A percentile compares a stretch with the other conserved stretches of the same genome.
phyloP scores from a whole-genome alignment of 23 tunicate genomes.

The Styela plicata region DNA sequence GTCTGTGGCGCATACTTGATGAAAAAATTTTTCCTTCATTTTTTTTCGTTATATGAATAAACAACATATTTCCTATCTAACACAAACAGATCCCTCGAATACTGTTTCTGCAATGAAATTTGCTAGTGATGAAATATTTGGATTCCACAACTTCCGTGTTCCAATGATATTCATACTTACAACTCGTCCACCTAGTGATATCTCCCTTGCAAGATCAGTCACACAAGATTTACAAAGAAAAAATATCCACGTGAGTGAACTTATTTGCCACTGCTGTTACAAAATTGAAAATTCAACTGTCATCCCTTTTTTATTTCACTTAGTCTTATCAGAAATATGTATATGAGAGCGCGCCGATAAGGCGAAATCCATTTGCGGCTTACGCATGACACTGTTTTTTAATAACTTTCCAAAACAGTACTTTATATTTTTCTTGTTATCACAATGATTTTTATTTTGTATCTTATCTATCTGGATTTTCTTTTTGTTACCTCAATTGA shows the following conservation, averaged over 20 bases:
- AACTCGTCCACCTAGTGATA: slow-evolving; percentile 9
- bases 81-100: neutral
- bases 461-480: too few relatives aligned
- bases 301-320: neutral
- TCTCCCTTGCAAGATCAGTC: neutral
- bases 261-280: too few relatives aligned
- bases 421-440: neutral
- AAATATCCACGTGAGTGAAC: slow-evolving; percentile 11
- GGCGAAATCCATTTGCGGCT: neutral
- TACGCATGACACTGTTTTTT: neutral
- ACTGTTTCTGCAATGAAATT: slow-evolving; percentile 3
- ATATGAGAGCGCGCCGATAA: neutral
- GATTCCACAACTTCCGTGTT: slow-evolving; percentile 16
- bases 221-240: neutral
- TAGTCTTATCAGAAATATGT: neutral
- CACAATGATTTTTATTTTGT: neutral
- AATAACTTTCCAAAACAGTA: neutral
- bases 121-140: neutral
- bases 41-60: too few relatives aligned
- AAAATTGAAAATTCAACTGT: too few relatives aligned
- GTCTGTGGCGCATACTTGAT: too few relatives aligned
- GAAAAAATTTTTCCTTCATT: too few relatives aligned
- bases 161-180: slow-evolving; percentile 12
- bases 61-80: too few relatives aligned
- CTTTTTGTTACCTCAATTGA: too few relatives aligned